Base-by-base conservation (phyloP, 2,888 invertebrate species). In the Adela reaumurella region DNA sequence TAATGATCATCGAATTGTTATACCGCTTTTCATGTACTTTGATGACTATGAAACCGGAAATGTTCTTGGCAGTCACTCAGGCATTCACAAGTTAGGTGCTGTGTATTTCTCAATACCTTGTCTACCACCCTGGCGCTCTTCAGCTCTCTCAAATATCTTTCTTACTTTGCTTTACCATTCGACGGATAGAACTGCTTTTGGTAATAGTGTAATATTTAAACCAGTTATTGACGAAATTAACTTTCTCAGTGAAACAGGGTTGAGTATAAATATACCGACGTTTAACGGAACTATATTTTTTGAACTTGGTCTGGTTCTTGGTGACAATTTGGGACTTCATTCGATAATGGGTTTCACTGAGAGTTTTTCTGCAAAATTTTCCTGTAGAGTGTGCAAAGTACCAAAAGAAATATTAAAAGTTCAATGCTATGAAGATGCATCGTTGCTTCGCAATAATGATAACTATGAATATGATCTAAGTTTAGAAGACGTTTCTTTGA, bases 321-420 rank as follows among this genome's bases (percentile, higher is more conserved):
- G 54, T 8, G 55, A 55, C 42, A 55, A 55, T 43, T 50, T 53
- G 19, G 55, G 55, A 19, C 19, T 54, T 19, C 52, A 55, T 35
- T 48, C 49, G 17, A 44, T 55, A 11, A 41, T 29, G 24, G 56
- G 56, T 6, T 55, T 56, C 47, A 44, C 16, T 14, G 54, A 55
- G 48, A 50, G 52, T 18, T 54, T 54, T 46, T 51, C 49, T 11
- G 19, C 49, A 17, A 54, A 54, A 43, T 47, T 49, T 47, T 42
- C 52, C 5, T 53, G 46, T 43, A 16, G 48, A 17, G 16, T 49
- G 6, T 49, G 48, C 17, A 46, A 28, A 45, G 47, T 46, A 17
- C 19, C 42, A 11, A 51, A 49, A 46, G 45, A 49, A 35, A 17
- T 45, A n/a, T 42, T 49, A 42, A 45, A 46, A 49, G 20, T 11